A percentile compares a stretch with the other conserved stretches of the same genome.
Conservation (phyloP, 2,888 invertebrate genomes). For the Macrophya annulata region DNA sequence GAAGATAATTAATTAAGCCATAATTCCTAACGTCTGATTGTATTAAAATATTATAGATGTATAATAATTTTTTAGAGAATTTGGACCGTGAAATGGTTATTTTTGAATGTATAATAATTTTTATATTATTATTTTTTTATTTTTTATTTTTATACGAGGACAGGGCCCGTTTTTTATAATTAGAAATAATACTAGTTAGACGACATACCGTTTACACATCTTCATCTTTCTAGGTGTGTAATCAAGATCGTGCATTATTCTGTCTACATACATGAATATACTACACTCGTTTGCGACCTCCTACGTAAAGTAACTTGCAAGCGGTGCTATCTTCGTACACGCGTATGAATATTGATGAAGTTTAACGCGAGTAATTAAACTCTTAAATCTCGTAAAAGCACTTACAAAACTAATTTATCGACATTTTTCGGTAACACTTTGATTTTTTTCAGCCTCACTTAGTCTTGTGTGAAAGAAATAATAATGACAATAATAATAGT, state of each 20-base stretch:
- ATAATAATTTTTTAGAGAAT: not conserved
- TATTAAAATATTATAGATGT: not conserved
- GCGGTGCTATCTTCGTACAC: slow-evolving; percentile 56
- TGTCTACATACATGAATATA: not conserved
- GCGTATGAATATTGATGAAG: slow-evolving; percentile 62
- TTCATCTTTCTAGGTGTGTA: slow-evolving; percentile 3
- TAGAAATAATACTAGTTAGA: slow-evolving; percentile 31
- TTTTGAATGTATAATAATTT: not conserved
- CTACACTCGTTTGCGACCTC: not conserved
- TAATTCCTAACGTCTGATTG: not conserved
- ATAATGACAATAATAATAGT: not conserved
- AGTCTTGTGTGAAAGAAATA: not conserved
- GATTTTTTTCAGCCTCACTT: slow-evolving; percentile 22
- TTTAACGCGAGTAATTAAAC: slow-evolving; percentile 49
- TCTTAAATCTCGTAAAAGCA: slow-evolving; percentile 52
- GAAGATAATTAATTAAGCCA: slow-evolving; percentile 6
- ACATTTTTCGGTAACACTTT: slow-evolving; percentile 53
- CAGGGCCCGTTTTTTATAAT: not conserved
- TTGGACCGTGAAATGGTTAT: not conserved
- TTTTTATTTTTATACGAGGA: not conserved
- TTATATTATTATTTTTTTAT: not conserved
- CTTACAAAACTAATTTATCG: slow-evolving; percentile 52
- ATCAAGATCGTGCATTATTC: slow-evolving; percentile 28
- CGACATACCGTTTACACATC: slow-evolving; percentile 9
- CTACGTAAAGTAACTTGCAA: slow-evolving; percentile 37